Evolutionary conservation across 1,140 invertebrate species (phyloP).

Genomic region (Spodoptera frugiperda): DNA sequence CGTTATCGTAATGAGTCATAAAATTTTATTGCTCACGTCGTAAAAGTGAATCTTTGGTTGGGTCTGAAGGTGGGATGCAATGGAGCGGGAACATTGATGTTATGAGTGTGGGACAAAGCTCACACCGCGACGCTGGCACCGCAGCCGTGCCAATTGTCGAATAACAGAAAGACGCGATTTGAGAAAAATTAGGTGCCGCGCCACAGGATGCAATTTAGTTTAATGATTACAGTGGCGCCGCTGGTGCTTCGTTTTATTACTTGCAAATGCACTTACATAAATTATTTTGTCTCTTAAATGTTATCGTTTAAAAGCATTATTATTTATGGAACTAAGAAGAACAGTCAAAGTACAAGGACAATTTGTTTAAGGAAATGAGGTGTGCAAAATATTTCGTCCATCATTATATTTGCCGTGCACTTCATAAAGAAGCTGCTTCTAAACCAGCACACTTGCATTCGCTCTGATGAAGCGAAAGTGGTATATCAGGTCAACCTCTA

Average conservation of each 20-base stretch:
- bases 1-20: conserved; percentile 72
- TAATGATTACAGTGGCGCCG: conserved; percentile 28
- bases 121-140: conserved; percentile 4
- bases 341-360: too few relatives aligned
- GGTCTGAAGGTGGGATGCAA: conserved; percentile 55
- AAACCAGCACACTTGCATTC: conserved; percentile 28
- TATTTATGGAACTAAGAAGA: neutral
- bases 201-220: conserved; percentile 35
- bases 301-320: conserved; percentile 9
- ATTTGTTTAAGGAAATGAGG: neutral
- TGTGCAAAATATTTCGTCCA: neutral
- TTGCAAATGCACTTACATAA: conserved; percentile 25
- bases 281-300: conserved; percentile 5
- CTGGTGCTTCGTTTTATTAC: conserved; percentile 11
- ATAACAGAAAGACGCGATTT: conserved; percentile 19
- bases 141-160: conserved; percentile 27
- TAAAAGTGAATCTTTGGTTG: conserved; percentile 67
- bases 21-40: conserved; percentile 70
- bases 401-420: neutral
- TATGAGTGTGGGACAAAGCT: conserved; percentile 45
- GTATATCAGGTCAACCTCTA: conserved; percentile 39
- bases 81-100: conserved; percentile 56
- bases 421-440: neutral
- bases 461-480: conserved; percentile 53
- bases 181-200: conserved; percentile 29